phyloP scores from a whole-genome alignment of 2,113 vertebrate genomes.

The Vulpes vulpes region DNA sequence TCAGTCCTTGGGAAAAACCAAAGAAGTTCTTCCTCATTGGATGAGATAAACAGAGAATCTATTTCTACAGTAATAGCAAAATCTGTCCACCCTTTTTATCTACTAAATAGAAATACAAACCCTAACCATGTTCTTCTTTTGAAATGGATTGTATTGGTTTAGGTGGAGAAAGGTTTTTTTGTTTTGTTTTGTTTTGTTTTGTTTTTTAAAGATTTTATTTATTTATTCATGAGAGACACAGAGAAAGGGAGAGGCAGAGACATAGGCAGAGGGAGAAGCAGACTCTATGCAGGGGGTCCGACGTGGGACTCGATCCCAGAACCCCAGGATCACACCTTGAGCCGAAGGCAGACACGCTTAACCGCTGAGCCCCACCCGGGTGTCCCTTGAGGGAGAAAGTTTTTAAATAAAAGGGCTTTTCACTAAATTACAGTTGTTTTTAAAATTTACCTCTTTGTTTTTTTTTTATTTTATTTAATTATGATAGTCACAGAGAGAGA shows the following conservation, averaged over 20 bases:
- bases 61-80: background rate
- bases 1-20: background rate
- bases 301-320: too few relatives aligned
- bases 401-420: conserved; percentile 12
- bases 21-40: background rate
- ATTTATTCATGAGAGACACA: too few relatives aligned
- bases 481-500: too few relatives aligned
- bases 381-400: background rate
- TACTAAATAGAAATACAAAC: background rate
- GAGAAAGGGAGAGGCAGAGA: too few relatives aligned
- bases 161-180: background rate
- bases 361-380: too few relatives aligned
- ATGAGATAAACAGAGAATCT: background rate
- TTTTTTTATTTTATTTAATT: too few relatives aligned
- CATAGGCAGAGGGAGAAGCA: too few relatives aligned
- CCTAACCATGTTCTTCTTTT: background rate
- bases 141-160: background rate
- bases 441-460: background rate
- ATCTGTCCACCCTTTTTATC: background rate
- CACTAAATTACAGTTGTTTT: background rate
- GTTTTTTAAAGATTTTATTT: too few relatives aligned
- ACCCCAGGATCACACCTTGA: too few relatives aligned
- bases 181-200: too few relatives aligned
- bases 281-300: too few relatives aligned
- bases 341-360: too few relatives aligned